A percentile compares a stretch with the other conserved stretches of the same genome.
These are phyloP conservation scores for Hyppa rectilinea DNA, from an alignment of 2,888 invertebrate species.

Conservation along the genomic window DNA sequence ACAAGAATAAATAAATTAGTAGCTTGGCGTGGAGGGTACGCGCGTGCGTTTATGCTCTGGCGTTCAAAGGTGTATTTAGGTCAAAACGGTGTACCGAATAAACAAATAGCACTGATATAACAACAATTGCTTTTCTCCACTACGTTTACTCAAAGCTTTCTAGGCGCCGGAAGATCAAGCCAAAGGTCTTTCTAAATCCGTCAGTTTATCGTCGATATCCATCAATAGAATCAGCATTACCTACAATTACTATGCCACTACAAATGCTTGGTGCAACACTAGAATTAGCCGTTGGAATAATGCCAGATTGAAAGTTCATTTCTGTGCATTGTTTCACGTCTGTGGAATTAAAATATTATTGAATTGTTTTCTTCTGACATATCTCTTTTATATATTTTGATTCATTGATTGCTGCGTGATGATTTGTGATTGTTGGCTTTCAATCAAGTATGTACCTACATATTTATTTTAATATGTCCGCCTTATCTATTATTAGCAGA, in stretches of 20 bases:
- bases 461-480: neutral
- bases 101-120: too few species aligned
- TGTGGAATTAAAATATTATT: slow-evolving; percentile 1
- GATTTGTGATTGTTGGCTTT: neutral
- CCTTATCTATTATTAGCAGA: neutral
- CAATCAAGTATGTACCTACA: neutral
- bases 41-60: too few species aligned
- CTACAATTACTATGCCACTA: slow-evolving; percentile 15
- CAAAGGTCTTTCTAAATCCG: slow-evolving; percentile 18
- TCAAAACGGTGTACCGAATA: too few species aligned
- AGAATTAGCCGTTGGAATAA: slow-evolving; percentile 53
- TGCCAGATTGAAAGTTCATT: slow-evolving; percentile 37
- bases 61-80: too few species aligned
- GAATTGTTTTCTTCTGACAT: slow-evolving; percentile 4
- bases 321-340: slow-evolving; percentile 40
- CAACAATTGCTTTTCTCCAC: neutral
- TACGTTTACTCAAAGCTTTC: slow-evolving; percentile 1
- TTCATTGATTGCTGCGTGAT: neutral
- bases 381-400: neutral
- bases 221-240: slow-evolving; percentile 14
- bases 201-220: slow-evolving; percentile 10
- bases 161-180: slow-evolving; percentile 27
- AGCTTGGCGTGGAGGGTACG: too few species aligned
- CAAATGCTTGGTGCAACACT: slow-evolving; percentile 28
- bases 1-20: too few species aligned